Conservation (phyloP, 2,797 vertebrate genomes). For the Iguana delicatissima region DNA sequence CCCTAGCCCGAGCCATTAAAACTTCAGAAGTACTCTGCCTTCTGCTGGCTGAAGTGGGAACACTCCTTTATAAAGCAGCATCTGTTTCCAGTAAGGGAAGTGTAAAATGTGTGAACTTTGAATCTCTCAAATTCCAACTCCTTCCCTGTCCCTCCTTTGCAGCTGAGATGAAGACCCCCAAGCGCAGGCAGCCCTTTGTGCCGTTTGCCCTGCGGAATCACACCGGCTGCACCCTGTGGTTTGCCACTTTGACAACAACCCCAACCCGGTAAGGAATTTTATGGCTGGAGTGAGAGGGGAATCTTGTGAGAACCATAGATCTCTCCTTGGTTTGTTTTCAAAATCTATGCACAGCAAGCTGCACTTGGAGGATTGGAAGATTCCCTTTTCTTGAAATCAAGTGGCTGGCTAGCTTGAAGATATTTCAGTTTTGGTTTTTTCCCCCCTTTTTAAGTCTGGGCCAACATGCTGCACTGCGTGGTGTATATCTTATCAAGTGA, state of each 20-base stretch:
- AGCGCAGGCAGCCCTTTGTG: conserved; percentile 94
- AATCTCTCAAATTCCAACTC: too few species aligned
- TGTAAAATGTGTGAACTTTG: too few species aligned
- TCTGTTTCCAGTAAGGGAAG: background rate
- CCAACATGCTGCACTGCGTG: background rate
- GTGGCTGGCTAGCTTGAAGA: background rate
- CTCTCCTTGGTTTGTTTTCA: background rate
- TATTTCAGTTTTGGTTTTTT: background rate
- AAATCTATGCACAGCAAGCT: background rate
- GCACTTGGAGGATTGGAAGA: too few species aligned
- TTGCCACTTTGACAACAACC: conserved; percentile 94
- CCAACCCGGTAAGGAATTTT: conserved; percentile 90
- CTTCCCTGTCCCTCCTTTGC: conserved; percentile 40
- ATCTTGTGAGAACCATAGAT: accelerated
- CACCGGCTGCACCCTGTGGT: conserved; percentile 96
- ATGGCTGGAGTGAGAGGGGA: too few species aligned
- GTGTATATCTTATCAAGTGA: too few species aligned
- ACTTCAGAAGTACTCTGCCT: background rate
- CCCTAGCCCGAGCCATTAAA: background rate
- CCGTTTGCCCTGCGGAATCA: conserved; percentile 96
- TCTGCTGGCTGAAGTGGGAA: too few species aligned
- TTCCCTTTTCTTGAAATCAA: background rate
- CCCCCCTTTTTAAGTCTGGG: background rate
- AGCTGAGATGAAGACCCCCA: conserved; percentile 91
- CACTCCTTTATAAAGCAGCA: accelerated